Conservation (phyloP, 2,113 vertebrate species). For the Menidia beryllina region DNA sequence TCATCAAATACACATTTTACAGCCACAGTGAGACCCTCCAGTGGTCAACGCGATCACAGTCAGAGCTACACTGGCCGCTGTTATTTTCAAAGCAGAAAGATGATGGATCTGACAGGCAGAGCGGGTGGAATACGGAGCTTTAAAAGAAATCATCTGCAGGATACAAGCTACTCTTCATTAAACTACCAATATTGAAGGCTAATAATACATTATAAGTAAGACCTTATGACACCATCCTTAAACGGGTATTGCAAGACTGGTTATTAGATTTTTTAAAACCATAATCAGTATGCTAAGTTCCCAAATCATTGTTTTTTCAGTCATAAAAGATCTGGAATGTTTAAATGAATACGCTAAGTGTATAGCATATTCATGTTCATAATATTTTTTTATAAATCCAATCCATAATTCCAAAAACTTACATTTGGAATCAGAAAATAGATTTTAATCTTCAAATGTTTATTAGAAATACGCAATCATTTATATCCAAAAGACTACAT, state of each 20-base stretch:
- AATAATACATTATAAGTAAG: slow-evolving; percentile 64
- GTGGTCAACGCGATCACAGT: slow-evolving; percentile 12
- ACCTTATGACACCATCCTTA: slow-evolving; percentile 47
- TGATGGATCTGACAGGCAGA: slow-evolving; percentile 16
- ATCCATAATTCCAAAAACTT: background rate
- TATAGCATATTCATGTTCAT: too few relatives aligned
- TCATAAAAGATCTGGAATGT: too few relatives aligned
- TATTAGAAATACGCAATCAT: background rate
- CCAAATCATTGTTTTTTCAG: background rate
- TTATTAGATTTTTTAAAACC: slow-evolving; percentile 18
- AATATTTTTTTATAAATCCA: too few relatives aligned
- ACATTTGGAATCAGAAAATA: too few relatives aligned
- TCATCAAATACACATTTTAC: slow-evolving; percentile 58
- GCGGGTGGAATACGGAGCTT: slow-evolving; percentile 12
- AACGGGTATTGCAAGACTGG: slow-evolving; percentile 24
- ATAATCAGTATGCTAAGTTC: background rate
- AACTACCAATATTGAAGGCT: slow-evolving; percentile 42
- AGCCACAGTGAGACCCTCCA: slow-evolving; percentile 24
- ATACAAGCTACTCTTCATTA: slow-evolving; percentile 45
- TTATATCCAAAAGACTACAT: background rate
- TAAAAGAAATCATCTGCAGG: slow-evolving; percentile 15
- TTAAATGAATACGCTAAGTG: too few relatives aligned
- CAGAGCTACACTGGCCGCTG: slow-evolving; percentile 1
- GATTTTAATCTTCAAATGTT: too few relatives aligned
- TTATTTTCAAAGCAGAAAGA: slow-evolving; percentile 23